Evolutionary conservation across 2,113 vertebrate genomes (phyloP).

Genomic region (Prinia subflava): DNA sequence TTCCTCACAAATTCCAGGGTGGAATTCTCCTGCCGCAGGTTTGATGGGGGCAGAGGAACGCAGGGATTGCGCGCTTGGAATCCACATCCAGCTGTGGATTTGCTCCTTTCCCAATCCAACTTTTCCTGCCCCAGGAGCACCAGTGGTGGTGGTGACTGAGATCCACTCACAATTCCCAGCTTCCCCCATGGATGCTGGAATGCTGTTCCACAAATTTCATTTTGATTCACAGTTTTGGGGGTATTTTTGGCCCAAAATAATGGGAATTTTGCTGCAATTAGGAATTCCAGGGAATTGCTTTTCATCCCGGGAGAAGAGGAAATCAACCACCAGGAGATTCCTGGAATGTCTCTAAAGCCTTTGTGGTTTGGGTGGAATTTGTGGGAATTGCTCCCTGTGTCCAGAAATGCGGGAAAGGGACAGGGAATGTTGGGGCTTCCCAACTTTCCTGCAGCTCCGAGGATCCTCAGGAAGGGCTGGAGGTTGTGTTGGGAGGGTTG

Average conservation of each 20-base stretch:
- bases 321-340: not conserved
- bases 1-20: not conserved
- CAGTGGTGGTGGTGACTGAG: not conserved
- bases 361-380: not conserved
- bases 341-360: not conserved
- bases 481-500: not conserved
- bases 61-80: not conserved
- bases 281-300: not conserved
- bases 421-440: not conserved
- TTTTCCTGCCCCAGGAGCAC: not conserved
- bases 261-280: not conserved
- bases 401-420: not conserved
- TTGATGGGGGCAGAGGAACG: no score
- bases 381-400: not conserved
- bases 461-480: not conserved
- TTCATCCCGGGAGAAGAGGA: not conserved
- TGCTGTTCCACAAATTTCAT: not conserved
- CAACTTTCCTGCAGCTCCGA: not conserved
- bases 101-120: not conserved
- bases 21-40: not conserved
- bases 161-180: not conserved
- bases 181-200: not conserved
- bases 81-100: fast-evolving
- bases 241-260: not conserved
- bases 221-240: not conserved